A percentile compares a stretch with the other conserved stretches of the same genome.
Conservation (phyloP, 1,140 invertebrate genomes). For the Hylaeus volcanicus region DNA sequence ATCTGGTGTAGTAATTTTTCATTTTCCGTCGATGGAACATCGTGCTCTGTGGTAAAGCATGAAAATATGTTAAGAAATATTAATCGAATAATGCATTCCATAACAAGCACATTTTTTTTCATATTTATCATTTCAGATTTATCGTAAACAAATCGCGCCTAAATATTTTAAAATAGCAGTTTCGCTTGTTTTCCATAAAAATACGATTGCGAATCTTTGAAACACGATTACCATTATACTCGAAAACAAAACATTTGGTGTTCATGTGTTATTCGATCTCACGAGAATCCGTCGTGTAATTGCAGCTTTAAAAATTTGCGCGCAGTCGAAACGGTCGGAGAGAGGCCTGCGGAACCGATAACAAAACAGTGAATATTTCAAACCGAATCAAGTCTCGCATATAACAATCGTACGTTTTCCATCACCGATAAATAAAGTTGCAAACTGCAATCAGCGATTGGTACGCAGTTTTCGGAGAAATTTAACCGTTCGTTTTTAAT, state of each 20-base stretch:
- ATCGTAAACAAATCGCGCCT: too few species aligned
- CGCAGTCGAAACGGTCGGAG: background rate
- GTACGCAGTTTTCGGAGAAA: background rate
- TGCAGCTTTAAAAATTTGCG: background rate
- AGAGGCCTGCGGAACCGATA: background rate
- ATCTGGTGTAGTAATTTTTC: background rate
- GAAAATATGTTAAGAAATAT: constrained; percentile 3
- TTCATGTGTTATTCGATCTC: too few species aligned
- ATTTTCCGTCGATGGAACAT: background rate
- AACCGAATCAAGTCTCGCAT: background rate
- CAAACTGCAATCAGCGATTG: background rate
- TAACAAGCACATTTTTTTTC: background rate
- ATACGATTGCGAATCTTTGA: background rate
- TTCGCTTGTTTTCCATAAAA: background rate
- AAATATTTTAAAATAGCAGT: background rate
- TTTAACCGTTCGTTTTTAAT: background rate
- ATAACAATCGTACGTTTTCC: background rate
- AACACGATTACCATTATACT: too few species aligned
- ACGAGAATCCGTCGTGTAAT: background rate
- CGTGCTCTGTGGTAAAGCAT: background rate
- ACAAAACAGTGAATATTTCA: background rate
- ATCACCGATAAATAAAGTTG: background rate
- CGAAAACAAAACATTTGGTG: too few species aligned
- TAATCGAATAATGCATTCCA: background rate
- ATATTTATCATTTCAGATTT: background rate